These are phyloP conservation scores for Ramphastos sulfuratus DNA, from an alignment of 2,113 vertebrate species.

Conservation along the genomic window DNA sequence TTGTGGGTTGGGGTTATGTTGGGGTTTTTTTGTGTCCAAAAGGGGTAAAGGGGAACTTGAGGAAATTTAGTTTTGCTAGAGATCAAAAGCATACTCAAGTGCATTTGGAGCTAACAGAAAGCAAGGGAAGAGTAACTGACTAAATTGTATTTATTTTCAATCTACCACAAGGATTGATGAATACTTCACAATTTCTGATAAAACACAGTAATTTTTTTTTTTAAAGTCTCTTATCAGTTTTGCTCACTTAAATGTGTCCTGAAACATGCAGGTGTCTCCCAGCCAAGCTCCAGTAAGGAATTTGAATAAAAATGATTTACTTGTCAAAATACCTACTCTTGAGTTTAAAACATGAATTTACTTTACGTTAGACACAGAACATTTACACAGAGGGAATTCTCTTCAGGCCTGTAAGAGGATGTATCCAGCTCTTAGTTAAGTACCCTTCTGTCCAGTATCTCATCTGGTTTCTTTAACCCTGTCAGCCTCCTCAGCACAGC, in stretches of 20 bases:
- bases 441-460: not conserved
- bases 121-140: not conserved
- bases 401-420: not conserved
- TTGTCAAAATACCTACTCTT: not conserved
- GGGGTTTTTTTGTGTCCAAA: not conserved
- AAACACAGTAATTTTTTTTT: not conserved
- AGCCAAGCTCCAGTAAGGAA: not conserved
- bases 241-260: not conserved
- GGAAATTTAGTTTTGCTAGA: not conserved
- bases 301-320: not conserved
- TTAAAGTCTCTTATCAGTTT: not conserved
- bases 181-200: not conserved
- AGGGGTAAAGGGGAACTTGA: not conserved
- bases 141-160: not conserved
- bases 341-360: not conserved
- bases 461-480: slow-evolving; percentile 7
- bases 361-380: not conserved
- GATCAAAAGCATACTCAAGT: not conserved
- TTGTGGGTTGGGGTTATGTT: not conserved
- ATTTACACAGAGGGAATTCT: not conserved
- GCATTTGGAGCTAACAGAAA: not conserved
- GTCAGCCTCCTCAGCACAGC: slow-evolving; percentile 96
- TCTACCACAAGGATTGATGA: not conserved
- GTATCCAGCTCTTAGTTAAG: not conserved
- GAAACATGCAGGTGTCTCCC: not conserved